Conservation (phyloP, 2,113 vertebrate species). For the Rynchops niger region DNA sequence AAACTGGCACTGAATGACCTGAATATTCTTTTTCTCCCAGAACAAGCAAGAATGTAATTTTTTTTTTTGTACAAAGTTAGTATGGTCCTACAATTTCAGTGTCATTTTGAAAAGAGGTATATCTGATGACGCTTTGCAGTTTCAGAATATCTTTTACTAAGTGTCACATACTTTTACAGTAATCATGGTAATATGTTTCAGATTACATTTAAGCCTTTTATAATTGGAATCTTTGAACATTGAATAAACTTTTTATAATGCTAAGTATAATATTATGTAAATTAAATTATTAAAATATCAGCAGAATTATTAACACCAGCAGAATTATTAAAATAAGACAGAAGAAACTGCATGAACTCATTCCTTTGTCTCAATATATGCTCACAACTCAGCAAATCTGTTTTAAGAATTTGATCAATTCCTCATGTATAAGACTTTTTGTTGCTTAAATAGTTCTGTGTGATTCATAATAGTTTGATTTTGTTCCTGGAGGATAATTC, state of each 20-base stretch:
- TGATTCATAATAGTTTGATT: background rate
- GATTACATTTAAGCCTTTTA: background rate
- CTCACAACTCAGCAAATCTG: background rate
- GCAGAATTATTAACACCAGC: background rate
- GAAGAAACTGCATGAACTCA: background rate
- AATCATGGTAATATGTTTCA: background rate
- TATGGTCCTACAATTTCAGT: background rate
- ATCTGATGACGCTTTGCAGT: background rate
- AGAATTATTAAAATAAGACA: background rate
- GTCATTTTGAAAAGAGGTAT: background rate
- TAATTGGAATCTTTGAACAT: background rate
- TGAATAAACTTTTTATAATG: background rate
- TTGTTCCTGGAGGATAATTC: background rate
- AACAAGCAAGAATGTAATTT: background rate
- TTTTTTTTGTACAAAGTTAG: background rate
- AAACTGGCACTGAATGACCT: background rate
- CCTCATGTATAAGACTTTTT: background rate
- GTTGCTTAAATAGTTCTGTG: background rate
- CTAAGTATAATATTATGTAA: background rate
- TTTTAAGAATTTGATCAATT: background rate
- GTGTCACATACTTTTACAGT: background rate
- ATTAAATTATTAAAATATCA: background rate
- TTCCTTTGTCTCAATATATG: background rate
- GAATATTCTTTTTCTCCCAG: background rate
- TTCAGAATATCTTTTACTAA: background rate